Percentiles rank a stretch among this genome's conserved stretches.
Conservation (phyloP, 2,888 invertebrate genomes). For the Lydus trimaculatus region DNA sequence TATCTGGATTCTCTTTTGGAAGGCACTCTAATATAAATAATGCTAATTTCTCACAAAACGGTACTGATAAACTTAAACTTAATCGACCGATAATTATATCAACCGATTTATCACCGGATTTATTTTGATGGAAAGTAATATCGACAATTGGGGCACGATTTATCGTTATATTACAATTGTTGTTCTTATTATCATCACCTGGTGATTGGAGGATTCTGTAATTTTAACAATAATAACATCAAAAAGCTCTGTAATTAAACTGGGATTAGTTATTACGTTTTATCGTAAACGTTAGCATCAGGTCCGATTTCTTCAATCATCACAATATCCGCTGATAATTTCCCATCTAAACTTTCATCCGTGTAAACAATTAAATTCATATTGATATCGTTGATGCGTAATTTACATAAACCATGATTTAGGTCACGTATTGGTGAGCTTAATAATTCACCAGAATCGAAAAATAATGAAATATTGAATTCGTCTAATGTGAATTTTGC, state of each 20-base stretch:
- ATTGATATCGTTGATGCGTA: constrained; percentile 73
- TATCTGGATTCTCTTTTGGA: constrained; percentile 66
- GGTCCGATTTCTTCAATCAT: constrained; percentile 77
- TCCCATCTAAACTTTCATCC: constrained; percentile 74
- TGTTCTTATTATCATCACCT: constrained; percentile 65
- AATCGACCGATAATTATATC: constrained; percentile 78
- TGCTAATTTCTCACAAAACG: constrained; percentile 67
- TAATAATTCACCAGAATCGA: constrained; percentile 76
- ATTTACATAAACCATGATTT: constrained; percentile 73
- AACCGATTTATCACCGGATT: constrained; percentile 68
- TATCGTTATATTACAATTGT: constrained; percentile 64
- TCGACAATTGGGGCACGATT: constrained; percentile 77
- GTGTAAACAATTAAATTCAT: constrained; percentile 71
- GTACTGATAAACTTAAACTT: constrained; percentile 75
- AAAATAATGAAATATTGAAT: constrained; percentile 73
- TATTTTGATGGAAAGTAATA: constrained; percentile 69
- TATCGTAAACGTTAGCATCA: constrained; percentile 67
- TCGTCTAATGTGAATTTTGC: constrained; percentile 74
- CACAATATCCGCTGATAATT: constrained; percentile 73
- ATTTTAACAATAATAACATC: too few species aligned
- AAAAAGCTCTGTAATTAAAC: too few species aligned
- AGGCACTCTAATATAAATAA: constrained; percentile 58
- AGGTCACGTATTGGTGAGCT: constrained; percentile 78
- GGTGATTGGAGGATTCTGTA: constrained; percentile 74
- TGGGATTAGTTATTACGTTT: constrained; percentile 62